phyloP scores from a whole-genome alignment of 2,797 vertebrate genomes.

The Dryobates pubescens region DNA sequence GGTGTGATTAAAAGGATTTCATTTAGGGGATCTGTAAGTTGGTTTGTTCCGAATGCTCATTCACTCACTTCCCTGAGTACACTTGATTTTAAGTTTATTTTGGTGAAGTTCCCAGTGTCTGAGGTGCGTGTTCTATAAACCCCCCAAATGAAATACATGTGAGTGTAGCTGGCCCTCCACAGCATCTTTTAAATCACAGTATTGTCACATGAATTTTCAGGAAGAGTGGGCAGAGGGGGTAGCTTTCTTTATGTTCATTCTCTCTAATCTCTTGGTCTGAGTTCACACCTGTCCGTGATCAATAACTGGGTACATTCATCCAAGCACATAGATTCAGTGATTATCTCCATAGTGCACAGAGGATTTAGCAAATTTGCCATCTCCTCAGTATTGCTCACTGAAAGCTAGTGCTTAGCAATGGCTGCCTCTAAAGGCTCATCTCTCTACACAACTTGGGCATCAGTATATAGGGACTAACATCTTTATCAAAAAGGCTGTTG shows the following conservation, averaged over 20 bases:
- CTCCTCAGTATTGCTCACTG: not conserved
- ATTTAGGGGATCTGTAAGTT: not conserved
- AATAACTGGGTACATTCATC: not conserved
- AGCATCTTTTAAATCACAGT: not conserved
- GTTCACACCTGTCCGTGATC: rapidly evolving
- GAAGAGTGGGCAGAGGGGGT: not conserved
- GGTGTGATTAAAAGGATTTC: not conserved
- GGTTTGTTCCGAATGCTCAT: not conserved
- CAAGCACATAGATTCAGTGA: rapidly evolving
- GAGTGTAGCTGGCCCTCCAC: not conserved
- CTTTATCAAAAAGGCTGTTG: not conserved
- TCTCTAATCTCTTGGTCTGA: not conserved
- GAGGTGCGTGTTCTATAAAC: not conserved
- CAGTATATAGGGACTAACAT: not conserved
- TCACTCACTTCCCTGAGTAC: not conserved
- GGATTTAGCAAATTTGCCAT: not conserved
- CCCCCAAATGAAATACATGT: not conserved
- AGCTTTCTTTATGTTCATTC: not conserved
- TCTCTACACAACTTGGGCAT: not conserved
- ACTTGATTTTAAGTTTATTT: not conserved
- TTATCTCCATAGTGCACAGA: not conserved
- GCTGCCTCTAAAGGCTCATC: not conserved
- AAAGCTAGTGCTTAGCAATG: not conserved
- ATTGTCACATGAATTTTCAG: not conserved
- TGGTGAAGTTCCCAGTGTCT: not conserved